These are phyloP conservation scores for Aplochiton taeniatus DNA, from an alignment of 2,797 vertebrate species.

Conservation along the genomic window DNA sequence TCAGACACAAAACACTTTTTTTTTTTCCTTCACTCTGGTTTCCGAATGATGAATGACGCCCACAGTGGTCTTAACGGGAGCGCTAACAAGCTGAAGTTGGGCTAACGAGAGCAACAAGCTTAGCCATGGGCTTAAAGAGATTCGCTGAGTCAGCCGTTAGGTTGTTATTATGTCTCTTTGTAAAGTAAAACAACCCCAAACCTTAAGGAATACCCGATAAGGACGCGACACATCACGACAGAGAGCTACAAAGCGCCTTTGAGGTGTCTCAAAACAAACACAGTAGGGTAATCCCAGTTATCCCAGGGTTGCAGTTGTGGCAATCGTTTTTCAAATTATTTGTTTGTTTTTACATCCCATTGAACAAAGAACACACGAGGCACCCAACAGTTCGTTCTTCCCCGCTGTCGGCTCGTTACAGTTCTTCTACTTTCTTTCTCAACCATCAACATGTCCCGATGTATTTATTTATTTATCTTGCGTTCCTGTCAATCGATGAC, in stretches of 20 bases:
- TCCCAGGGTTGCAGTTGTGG: too few relatives aligned
- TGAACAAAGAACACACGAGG: too few relatives aligned
- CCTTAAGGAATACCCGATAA: background rate
- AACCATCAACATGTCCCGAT: too few relatives aligned
- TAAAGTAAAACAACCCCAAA: background rate
- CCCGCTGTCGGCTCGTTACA: too few relatives aligned
- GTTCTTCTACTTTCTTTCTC: background rate
- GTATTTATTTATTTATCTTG: too few relatives aligned
- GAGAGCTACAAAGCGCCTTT: too few relatives aligned
- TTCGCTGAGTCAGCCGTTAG: slow-evolving; percentile 34
- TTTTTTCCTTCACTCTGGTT: slow-evolving; percentile 17
- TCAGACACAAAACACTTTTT: slow-evolving; percentile 31
- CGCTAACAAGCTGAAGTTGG: slow-evolving; percentile 27
- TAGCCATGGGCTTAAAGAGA: slow-evolving; percentile 23
- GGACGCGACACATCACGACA: too few relatives aligned
- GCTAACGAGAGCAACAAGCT: slow-evolving; percentile 19
- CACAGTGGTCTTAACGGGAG: slow-evolving; percentile 11
- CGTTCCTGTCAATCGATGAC: slow-evolving; percentile 14
- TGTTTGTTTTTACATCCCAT: too few relatives aligned
- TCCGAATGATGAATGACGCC: slow-evolving; percentile 14
- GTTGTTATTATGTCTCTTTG: background rate
- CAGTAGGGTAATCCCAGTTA: too few relatives aligned
- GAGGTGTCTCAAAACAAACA: too few relatives aligned
- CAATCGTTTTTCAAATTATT: too few relatives aligned
- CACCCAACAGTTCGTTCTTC: too few relatives aligned